Evolutionary conservation across 2,797 vertebrate genomes (phyloP).

Genomic region (Sebastes steindachneri): DNA sequence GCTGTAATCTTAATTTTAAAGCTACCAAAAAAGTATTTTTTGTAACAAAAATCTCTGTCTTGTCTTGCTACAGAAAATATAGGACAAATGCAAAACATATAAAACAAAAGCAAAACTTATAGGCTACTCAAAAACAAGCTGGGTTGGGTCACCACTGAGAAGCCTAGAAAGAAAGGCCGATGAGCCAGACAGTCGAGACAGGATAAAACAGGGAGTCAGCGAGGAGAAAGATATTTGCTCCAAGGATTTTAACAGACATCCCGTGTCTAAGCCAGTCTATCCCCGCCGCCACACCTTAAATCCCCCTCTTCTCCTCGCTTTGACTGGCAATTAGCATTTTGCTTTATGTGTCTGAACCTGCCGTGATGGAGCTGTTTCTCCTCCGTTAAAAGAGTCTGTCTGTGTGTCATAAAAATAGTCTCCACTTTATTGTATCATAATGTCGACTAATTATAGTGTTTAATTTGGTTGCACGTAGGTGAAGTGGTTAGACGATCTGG

Average conservation of each 20-base stretch:
- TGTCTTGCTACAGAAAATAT: not conserved
- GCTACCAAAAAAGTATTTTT: not conserved
- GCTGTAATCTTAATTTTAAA: not conserved
- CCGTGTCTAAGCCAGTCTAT: conserved; percentile 21
- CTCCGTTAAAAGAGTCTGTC: not conserved
- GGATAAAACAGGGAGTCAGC: conserved; percentile 33
- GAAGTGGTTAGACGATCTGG: not conserved
- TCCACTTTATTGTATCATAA: not conserved
- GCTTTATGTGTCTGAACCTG: conserved; percentile 49
- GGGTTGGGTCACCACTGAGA: not conserved
- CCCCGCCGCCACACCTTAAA: conserved; percentile 34
- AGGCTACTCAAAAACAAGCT: not conserved
- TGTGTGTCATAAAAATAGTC: conserved; percentile 14
- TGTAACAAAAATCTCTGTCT: not conserved
- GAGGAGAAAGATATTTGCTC: conserved; percentile 7
- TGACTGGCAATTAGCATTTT: conserved; percentile 25
- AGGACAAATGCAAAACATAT: not conserved
- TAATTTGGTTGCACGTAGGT: not conserved
- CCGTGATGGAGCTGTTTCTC: not conserved
- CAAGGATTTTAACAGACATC: conserved; percentile 22
- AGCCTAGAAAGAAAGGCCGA: conserved; percentile 9
- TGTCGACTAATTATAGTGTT: not conserved
- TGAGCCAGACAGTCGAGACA: conserved; percentile 22
- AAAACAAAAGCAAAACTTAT: not conserved
- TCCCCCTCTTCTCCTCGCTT: not conserved